Percentiles rank a stretch among this genome's conserved stretches.
Conservation (phyloP, 1,140 invertebrate genomes). For the Trachelipus rathkii region DNA sequence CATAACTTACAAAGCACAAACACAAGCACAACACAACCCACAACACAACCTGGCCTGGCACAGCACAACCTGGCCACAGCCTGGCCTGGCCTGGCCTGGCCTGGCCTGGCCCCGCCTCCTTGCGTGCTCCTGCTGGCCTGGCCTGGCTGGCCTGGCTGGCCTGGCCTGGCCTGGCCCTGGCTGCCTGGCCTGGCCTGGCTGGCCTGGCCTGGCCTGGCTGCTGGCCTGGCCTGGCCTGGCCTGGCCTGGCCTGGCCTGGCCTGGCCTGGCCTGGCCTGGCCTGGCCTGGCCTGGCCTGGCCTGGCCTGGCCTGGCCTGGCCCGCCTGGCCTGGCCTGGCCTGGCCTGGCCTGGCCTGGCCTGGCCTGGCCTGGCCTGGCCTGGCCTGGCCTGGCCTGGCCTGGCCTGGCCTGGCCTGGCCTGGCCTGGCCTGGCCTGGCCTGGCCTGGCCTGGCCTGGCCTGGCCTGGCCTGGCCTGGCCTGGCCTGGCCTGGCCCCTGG, state of each 20-base stretch:
- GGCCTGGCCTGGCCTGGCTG: too few species aligned
- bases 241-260: constrained; percentile 32
- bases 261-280: constrained; percentile 39
- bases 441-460: constrained; percentile 44
- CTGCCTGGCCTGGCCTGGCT: too few species aligned
- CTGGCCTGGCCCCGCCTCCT: constrained; percentile 31
- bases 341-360: constrained; percentile 45
- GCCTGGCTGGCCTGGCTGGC: too few species aligned
- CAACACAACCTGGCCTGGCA: too few species aligned
- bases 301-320: constrained; percentile 33
- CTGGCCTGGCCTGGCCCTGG: too few species aligned
- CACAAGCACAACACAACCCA: too few species aligned
- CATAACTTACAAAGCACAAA: too few species aligned
- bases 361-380: constrained; percentile 33
- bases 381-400: constrained; percentile 30
- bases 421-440: constrained; percentile 47
- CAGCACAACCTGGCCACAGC: constrained; percentile 32
- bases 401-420: constrained; percentile 43
- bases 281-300: constrained; percentile 39
- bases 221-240: constrained; percentile 36
- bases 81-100: constrained; percentile 32
- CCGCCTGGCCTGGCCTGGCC: constrained; percentile 38
- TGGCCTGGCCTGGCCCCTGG: too few species aligned
- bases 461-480: constrained; percentile 18
- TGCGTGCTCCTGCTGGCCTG: too few species aligned